Percentiles rank a stretch among this genome's conserved stretches.
Evolutionary conservation across 1,140 invertebrate species (phyloP).

Genomic region (Drosophila murphyi): DNA sequence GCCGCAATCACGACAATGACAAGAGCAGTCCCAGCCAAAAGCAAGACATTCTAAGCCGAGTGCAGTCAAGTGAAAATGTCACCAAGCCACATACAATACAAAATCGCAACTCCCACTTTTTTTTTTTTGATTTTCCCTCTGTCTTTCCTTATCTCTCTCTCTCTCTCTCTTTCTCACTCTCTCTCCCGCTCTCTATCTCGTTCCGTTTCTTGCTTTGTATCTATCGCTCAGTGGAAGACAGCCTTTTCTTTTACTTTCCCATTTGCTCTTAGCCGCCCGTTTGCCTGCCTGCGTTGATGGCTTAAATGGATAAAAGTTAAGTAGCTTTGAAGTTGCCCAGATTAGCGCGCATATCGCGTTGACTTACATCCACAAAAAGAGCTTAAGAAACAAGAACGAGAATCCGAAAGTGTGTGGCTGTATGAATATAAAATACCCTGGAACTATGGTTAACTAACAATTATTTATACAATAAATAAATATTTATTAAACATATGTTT

Average conservation of each 20-base stretch:
- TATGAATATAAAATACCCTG: slow-evolving; percentile 54
- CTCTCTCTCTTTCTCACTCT: slow-evolving; percentile 5
- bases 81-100: slow-evolving; percentile 68
- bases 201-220: slow-evolving; percentile 8
- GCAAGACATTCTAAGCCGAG: slow-evolving; percentile 74
- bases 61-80: slow-evolving; percentile 75
- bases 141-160: neutral
- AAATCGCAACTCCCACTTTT: slow-evolving; percentile 25
- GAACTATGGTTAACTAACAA: neutral
- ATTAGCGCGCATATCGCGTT: slow-evolving; percentile 76
- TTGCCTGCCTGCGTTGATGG: slow-evolving; percentile 62
- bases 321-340: slow-evolving; percentile 80
- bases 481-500: too few relatives aligned
- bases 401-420: slow-evolving; percentile 11
- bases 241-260: slow-evolving; percentile 64
- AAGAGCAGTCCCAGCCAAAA: slow-evolving; percentile 63
- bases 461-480: slow-evolving; percentile 2
- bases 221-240: slow-evolving; percentile 32
- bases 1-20: slow-evolving; percentile 71
- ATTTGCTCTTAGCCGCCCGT: slow-evolving; percentile 55
- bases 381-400: slow-evolving; percentile 36
- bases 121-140: neutral
- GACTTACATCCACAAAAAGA: slow-evolving; percentile 56
- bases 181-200: neutral
- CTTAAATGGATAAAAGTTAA: slow-evolving; percentile 82